These are phyloP conservation scores for Syndactyla subalaris DNA, from an alignment of 2,797 vertebrate species.

Conservation along the genomic window DNA sequence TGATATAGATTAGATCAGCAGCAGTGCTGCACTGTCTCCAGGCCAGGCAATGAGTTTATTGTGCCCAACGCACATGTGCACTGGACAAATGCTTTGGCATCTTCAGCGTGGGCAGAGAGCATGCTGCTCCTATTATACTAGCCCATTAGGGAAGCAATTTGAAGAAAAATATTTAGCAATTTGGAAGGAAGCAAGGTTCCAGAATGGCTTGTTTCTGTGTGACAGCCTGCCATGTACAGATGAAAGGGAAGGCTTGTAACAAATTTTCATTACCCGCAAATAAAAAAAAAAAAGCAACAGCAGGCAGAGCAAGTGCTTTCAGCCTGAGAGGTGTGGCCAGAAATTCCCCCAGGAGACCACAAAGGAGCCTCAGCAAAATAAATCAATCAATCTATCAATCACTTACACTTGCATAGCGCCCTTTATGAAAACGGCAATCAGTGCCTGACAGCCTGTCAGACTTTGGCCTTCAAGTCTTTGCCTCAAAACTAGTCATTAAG, in stretches of 20 bases:
- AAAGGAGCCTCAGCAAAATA: constrained; percentile 81
- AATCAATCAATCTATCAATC: constrained; percentile 82
- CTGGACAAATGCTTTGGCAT: constrained; percentile 83
- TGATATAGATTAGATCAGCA: constrained; percentile 47
- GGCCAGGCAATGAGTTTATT: constrained; percentile 70
- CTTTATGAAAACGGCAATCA: constrained; percentile 80
- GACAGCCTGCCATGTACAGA: constrained; percentile 82
- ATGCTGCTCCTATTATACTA: constrained; percentile 79
- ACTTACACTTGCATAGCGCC: constrained; percentile 71
- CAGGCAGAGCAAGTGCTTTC: constrained; percentile 81
- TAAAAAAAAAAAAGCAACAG: constrained; percentile 79
- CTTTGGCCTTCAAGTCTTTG: constrained; percentile 73
- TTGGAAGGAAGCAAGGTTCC: constrained; percentile 79
- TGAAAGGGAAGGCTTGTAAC: constrained; percentile 81
- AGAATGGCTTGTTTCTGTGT: constrained; percentile 78
- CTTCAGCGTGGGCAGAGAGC: constrained; percentile 79
- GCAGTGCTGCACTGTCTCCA: constrained; percentile 54
- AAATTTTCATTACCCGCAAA: constrained; percentile 81
- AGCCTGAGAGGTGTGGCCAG: constrained; percentile 80
- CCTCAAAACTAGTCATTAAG: constrained; percentile 73
- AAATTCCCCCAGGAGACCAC: constrained; percentile 78
- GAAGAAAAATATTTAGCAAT: constrained; percentile 82
- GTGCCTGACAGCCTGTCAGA: constrained; percentile 78
- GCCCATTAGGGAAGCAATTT: constrained; percentile 84
- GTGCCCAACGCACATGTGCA: constrained; percentile 80